These are phyloP conservation scores for Vanessa cardui DNA, from an alignment of 2,888 invertebrate genomes.

Conservation along the genomic window DNA sequence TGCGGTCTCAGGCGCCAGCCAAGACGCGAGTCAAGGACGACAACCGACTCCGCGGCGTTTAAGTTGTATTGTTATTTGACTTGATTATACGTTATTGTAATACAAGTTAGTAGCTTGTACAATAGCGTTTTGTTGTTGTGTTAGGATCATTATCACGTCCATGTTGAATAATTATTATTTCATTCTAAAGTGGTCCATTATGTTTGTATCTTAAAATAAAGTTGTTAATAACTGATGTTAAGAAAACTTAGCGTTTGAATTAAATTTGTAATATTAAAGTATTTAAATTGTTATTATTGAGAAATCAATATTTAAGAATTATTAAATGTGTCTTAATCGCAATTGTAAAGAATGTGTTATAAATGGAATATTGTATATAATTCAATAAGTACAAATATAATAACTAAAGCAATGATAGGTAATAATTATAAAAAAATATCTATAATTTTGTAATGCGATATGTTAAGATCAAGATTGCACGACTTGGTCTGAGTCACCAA, in stretches of 20 bases:
- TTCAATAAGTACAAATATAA: background rate
- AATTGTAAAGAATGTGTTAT: too few relatives aligned
- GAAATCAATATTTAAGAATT: too few relatives aligned
- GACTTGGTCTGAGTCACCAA: background rate
- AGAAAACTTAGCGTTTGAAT: background rate
- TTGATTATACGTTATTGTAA: constrained; percentile 35
- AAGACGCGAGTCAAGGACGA: constrained; percentile 65
- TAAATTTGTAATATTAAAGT: background rate
- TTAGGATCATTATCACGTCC: constrained; percentile 34
- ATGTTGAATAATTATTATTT: constrained; percentile 22
- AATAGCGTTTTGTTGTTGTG: constrained; percentile 28
- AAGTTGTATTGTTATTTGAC: constrained; percentile 32
- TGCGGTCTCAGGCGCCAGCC: constrained; percentile 55
- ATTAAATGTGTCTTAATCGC: too few relatives aligned
- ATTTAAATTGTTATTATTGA: too few relatives aligned
- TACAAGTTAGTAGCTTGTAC: constrained; percentile 31
- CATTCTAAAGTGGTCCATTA: constrained; percentile 7
- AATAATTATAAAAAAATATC: background rate
- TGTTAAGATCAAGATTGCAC: background rate
- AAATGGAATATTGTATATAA: background rate
- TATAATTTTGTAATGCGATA: constrained; percentile 1
- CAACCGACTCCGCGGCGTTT: constrained; percentile 40
- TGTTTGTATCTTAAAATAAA: background rate
- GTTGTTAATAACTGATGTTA: background rate
- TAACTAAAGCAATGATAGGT: background rate